phyloP scores from a whole-genome alignment of 1,140 invertebrate species.

The Leptonema lineaticorne region DNA sequence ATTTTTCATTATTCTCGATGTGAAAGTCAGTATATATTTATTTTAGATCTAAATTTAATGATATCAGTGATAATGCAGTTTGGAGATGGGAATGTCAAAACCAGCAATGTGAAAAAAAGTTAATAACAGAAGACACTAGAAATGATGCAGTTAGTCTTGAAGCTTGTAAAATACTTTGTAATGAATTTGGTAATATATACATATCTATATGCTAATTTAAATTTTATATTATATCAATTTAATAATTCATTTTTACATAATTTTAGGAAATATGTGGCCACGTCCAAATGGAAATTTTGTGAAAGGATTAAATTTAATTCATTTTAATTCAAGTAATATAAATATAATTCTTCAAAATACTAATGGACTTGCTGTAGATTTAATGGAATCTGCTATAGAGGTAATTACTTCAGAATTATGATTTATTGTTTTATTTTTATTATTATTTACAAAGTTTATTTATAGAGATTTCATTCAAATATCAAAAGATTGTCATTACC shows the following conservation, averaged over 20 bases:
- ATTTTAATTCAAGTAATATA: constrained; percentile 62
- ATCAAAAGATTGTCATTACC: constrained; percentile 21
- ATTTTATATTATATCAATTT: too few species aligned
- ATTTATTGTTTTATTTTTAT: constrained; percentile 43
- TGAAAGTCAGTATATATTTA: too few species aligned
- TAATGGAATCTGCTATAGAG: constrained; percentile 53
- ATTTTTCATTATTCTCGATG: too few species aligned
- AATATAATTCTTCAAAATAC: constrained; percentile 48
- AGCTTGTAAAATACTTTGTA: constrained; percentile 64
- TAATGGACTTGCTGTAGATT: constrained; percentile 48
- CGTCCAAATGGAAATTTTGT: constrained; percentile 65
- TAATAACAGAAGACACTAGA: constrained; percentile 51
- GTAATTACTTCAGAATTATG: too few species aligned
- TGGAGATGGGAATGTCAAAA: constrained; percentile 61
- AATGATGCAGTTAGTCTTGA: constrained; percentile 57
- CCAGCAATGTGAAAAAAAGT: constrained; percentile 57
- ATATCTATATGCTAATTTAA: background rate
- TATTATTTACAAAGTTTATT: background rate
- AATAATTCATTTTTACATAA: too few species aligned
- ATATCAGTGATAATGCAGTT: constrained; percentile 40
- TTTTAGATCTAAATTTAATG: too few species aligned
- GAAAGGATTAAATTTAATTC: constrained; percentile 60
- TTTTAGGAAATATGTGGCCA: constrained; percentile 71
- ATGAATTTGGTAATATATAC: constrained; percentile 54
- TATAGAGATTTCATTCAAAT: constrained; percentile 33